Conservation (phyloP, 2,888 invertebrate genomes). For the Limnephilus rhombicus region DNA sequence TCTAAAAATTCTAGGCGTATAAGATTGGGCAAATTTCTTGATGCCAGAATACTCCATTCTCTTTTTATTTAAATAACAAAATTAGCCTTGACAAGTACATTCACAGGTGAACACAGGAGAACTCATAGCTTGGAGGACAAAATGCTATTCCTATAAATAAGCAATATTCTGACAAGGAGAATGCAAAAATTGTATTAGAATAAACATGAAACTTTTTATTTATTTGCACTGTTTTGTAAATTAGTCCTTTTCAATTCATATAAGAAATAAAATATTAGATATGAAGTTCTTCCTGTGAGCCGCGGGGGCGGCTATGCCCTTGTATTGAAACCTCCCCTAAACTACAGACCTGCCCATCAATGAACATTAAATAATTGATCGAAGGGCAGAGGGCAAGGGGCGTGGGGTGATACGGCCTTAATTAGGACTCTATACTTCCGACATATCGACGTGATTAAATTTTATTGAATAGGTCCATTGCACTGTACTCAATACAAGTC, state of each 20-base stretch:
- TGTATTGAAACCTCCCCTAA: constrained; percentile 22
- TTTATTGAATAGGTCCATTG: background rate
- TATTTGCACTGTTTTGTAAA: background rate
- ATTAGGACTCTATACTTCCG: constrained; percentile 42
- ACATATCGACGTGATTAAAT: constrained; percentile 38
- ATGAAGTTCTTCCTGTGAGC: constrained; percentile 7
- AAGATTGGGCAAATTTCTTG: too few species aligned
- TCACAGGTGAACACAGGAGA: too few species aligned
- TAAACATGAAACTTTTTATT: background rate
- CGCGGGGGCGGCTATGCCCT: constrained; percentile 39
- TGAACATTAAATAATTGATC: constrained; percentile 29
- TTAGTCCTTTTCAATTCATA: background rate
- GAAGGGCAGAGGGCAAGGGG: constrained; percentile 17
- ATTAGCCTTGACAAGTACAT: too few species aligned
- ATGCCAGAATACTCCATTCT: too few species aligned
- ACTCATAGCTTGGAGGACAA: too few species aligned
- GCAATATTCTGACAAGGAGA: background rate
- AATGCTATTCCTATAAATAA: background rate
- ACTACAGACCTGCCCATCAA: constrained; percentile 12
- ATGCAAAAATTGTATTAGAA: background rate
- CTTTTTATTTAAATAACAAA: too few species aligned
- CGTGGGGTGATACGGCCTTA: constrained; percentile 33
- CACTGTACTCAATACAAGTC: too few species aligned
- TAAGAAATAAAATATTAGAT: background rate
- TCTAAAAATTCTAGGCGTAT: too few species aligned